Conservation (phyloP, 2,888 invertebrate genomes). For the Coelinius sp. region DNA sequence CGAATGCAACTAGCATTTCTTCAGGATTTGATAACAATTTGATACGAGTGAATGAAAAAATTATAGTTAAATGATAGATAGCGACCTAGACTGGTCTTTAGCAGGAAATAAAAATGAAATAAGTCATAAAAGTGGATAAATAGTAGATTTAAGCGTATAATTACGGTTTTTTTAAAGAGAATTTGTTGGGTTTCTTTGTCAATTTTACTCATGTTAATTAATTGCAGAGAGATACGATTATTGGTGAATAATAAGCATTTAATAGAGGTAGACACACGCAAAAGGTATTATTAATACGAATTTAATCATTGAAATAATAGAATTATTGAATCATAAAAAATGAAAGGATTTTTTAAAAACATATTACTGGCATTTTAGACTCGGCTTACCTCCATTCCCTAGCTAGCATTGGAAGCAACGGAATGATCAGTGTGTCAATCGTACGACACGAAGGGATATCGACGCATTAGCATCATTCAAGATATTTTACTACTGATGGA, state of each 20-base stretch:
- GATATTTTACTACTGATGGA: not conserved
- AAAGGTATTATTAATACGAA: constrained; percentile 31
- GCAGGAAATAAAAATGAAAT: not conserved
- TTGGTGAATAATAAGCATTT: not conserved
- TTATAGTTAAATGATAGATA: no score
- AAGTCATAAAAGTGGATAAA: no score
- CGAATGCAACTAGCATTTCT: not conserved
- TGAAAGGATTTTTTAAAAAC: not conserved
- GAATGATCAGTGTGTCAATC: constrained; percentile 63
- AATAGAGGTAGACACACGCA: constrained; percentile 38
- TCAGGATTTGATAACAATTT: not conserved
- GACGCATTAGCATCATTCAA: not conserved
- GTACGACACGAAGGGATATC: constrained; percentile 43
- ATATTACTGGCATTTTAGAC: constrained; percentile 17
- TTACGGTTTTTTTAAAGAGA: not conserved
- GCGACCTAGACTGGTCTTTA: not conserved
- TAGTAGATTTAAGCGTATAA: not conserved
- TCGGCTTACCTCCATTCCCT: constrained; percentile 68
- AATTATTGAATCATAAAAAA: not conserved
- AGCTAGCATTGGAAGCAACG: constrained; percentile 69
- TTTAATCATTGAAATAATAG: not conserved
- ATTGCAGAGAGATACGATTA: not conserved
- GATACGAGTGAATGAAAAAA: no score
- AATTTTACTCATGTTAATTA: not conserved
- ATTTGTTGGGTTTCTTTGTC: not conserved